phyloP scores from a whole-genome alignment of 2,888 invertebrate genomes.

The Hemistola chrysoprasaria region DNA sequence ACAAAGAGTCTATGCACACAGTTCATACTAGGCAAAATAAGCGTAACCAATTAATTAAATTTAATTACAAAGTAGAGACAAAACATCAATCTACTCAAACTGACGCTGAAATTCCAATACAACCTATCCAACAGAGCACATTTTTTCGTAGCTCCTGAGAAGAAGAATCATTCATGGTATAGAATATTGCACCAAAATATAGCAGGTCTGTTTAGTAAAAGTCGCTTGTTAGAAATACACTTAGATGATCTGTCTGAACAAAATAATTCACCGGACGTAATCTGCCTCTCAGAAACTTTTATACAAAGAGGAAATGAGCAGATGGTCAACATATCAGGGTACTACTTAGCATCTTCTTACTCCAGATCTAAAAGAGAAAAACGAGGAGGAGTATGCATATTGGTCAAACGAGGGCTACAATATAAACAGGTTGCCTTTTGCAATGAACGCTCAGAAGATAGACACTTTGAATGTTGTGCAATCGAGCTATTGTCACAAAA shows the following conservation, averaged over 20 bases:
- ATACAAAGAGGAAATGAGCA: background rate
- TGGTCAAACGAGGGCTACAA: background rate
- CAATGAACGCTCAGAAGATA: background rate
- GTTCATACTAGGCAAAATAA: too few relatives aligned
- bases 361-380: background rate
- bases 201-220: slow-evolving; percentile 1
- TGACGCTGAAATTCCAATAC: too few relatives aligned
- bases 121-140: background rate
- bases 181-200: too few relatives aligned
- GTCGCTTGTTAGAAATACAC: background rate
- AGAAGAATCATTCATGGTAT: background rate
- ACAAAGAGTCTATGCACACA: too few relatives aligned
- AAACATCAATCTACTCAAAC: too few relatives aligned
- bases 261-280: background rate
- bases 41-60: too few relatives aligned
- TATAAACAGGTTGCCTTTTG: background rate
- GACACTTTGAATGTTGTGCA: background rate
- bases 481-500: background rate
- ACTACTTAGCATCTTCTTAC: background rate
- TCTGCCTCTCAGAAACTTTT: slow-evolving; percentile 1
- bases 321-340: background rate
- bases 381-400: background rate
- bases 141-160: slow-evolving; percentile 2
- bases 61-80: too few relatives aligned
- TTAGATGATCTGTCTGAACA: background rate